These are phyloP conservation scores for Boloria selene DNA, from an alignment of 2,888 invertebrate genomes.

Conservation along the genomic window DNA sequence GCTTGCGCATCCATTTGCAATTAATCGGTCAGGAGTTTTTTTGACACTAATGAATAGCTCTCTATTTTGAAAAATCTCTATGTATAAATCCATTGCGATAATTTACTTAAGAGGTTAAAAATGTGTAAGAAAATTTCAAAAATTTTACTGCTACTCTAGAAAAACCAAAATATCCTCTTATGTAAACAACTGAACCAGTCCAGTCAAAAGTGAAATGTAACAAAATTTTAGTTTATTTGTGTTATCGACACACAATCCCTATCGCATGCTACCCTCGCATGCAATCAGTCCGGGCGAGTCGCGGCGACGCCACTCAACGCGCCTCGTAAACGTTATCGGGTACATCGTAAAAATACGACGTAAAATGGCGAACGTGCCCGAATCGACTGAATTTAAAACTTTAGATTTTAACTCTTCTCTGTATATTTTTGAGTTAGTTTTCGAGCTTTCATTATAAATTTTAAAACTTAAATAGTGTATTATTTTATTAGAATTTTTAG, in stretches of 20 bases:
- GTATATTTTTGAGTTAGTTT: conserved; percentile 12
- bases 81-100: too few relatives aligned
- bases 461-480: background rate
- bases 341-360: conserved; percentile 78
- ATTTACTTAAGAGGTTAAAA: too few relatives aligned
- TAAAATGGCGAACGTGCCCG: conserved; percentile 69
- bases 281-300: conserved; percentile 77
- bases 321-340: conserved; percentile 80
- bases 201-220: too few relatives aligned
- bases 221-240: background rate
- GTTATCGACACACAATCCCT: conserved; percentile 30
- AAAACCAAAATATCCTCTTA: too few relatives aligned
- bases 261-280: conserved; percentile 51
- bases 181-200: too few relatives aligned
- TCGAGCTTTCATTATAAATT: background rate
- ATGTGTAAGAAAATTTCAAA: too few relatives aligned
- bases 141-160: too few relatives aligned
- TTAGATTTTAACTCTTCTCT: conserved; percentile 17
- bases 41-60: too few relatives aligned
- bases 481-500: background rate
- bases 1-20: too few relatives aligned
- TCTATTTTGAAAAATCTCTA: too few relatives aligned
- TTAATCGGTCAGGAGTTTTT: too few relatives aligned
- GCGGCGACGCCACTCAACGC: conserved; percentile 78
- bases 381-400: conserved; percentile 30